Percentiles rank a stretch among this genome's conserved stretches.
phyloP scores from a whole-genome alignment of 2,797 vertebrate species.

The Xenopus petersii region DNA sequence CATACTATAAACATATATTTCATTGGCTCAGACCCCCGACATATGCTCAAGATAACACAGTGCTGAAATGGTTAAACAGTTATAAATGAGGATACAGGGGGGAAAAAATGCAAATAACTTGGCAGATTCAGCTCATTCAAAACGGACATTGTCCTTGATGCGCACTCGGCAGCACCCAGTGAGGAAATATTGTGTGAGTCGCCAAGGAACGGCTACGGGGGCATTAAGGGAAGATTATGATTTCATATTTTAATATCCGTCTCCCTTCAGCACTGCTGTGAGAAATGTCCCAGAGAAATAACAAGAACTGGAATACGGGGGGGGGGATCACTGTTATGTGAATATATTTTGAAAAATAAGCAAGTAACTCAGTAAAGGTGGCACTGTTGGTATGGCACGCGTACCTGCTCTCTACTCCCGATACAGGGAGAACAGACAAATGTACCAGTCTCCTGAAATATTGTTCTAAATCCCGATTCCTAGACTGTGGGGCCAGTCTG shows the following conservation, averaged over 20 bases:
- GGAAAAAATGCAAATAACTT: neutral
- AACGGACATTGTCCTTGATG: neutral
- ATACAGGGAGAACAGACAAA: no score
- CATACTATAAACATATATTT: no score
- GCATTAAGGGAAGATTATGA: constrained; percentile 14
- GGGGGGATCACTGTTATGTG: constrained; percentile 36
- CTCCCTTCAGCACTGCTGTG: constrained; percentile 12
- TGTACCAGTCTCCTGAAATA: no score
- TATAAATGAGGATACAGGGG: neutral
- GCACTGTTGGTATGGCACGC: no score
- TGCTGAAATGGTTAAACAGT: no score
- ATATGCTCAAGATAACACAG: no score
- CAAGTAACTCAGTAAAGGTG: constrained; percentile 54
- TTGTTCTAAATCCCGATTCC: no score
- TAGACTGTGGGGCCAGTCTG: no score
- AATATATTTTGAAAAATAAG: neutral
- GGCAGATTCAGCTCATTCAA: neutral
- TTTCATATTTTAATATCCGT: constrained; percentile 36
- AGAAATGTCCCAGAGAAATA: constrained; percentile 13
- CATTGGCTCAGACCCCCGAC: no score
- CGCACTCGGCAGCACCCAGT: constrained; percentile 14
- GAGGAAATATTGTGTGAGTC: neutral
- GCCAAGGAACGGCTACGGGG: constrained; percentile 15
- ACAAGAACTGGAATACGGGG: constrained; percentile 9
- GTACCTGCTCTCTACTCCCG: no score